These are phyloP conservation scores for Scarus forsteni DNA, from an alignment of 2,797 vertebrate species.

Conservation along the genomic window DNA sequence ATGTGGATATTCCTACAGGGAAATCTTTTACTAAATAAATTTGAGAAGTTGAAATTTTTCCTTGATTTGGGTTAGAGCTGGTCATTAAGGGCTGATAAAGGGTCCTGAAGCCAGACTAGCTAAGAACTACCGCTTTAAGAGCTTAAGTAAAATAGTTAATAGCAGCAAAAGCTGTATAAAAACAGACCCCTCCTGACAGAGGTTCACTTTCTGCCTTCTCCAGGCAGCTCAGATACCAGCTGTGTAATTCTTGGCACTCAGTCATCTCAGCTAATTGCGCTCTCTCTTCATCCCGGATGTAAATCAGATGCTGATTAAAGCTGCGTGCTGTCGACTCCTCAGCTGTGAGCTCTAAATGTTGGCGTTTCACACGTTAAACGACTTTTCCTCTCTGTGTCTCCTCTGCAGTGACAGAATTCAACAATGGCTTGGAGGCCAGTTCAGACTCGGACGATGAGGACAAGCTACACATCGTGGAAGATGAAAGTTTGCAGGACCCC, in stretches of 20 bases:
- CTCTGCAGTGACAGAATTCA: slow-evolving; percentile 91
- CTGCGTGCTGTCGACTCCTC: slow-evolving; percentile 6
- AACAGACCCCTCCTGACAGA: not conserved
- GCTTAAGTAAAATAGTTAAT: no score
- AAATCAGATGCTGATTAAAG: slow-evolving; percentile 40
- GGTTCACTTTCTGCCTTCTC: not conserved
- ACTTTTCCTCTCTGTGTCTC: not conserved
- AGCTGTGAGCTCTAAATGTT: not conserved
- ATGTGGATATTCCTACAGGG: no score
- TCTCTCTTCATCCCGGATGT: slow-evolving; percentile 21
- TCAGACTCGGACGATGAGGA: slow-evolving; percentile 98
- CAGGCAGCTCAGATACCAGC: slow-evolving; percentile 18
- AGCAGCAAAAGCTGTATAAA: no score
- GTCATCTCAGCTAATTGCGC: slow-evolving; percentile 29
- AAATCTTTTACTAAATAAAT: no score
- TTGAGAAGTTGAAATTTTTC: no score
- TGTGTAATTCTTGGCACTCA: slow-evolving; percentile 1
- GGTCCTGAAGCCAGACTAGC: no score
- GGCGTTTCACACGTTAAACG: not conserved
- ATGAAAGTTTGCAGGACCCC: slow-evolving; percentile 92
- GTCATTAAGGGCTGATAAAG: no score
- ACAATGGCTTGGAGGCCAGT: slow-evolving; percentile 94
- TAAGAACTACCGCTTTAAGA: no score
- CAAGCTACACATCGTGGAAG: slow-evolving; percentile 99
- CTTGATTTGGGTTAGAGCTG: no score